Percentiles rank a stretch among this genome's conserved stretches.
Evolutionary conservation across 2,113 vertebrate genomes (phyloP).

Genomic region (Notiomystis cincta): DNA sequence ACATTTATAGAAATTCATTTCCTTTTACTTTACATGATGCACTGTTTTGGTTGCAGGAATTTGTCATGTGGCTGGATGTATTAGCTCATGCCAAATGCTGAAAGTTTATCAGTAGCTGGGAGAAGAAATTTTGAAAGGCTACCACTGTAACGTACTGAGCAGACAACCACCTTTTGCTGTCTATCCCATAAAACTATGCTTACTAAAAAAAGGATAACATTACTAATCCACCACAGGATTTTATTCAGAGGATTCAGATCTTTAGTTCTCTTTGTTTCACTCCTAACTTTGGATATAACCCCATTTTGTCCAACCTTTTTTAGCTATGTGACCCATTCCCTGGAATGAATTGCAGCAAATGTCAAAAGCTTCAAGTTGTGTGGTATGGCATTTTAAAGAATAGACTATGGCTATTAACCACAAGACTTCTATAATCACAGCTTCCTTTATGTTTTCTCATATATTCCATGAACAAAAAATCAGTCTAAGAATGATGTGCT

Average conservation of each 20-base stretch:
- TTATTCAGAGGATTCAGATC: background rate
- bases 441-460: background rate
- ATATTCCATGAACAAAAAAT: background rate
- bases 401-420: background rate
- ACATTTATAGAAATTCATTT: background rate
- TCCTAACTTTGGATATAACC: background rate
- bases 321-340: background rate
- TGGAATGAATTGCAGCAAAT: background rate
- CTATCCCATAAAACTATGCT: background rate
- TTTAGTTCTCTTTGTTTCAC: background rate
- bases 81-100: background rate
- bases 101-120: background rate
- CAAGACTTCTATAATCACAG: background rate
- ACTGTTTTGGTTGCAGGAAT: background rate
- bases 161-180: background rate
- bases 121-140: background rate
- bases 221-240: background rate
- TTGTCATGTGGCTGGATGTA: background rate
- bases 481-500: background rate
- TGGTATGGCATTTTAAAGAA: background rate
- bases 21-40: background rate
- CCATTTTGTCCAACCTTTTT: background rate
- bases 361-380: background rate
- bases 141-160: rapidly evolving
- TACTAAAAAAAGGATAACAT: rapidly evolving